These are phyloP conservation scores for Darevskia nairensis DNA, from an alignment of 2,797 vertebrate genomes.

Conservation along the genomic window DNA sequence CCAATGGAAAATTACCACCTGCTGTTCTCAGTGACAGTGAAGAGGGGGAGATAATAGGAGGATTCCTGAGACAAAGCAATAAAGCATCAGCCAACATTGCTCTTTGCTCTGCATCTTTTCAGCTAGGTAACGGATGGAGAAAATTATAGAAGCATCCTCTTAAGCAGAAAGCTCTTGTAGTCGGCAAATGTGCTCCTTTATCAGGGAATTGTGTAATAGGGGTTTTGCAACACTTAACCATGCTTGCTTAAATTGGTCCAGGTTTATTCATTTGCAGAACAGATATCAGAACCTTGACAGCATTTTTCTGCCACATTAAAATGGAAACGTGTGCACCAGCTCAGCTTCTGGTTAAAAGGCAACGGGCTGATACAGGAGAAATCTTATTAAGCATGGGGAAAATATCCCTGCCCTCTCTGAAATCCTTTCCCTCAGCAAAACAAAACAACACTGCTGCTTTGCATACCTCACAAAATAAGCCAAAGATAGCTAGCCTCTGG, in stretches of 20 bases:
- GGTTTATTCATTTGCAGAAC: constrained; percentile 45
- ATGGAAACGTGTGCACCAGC: constrained; percentile 28
- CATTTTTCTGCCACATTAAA: constrained; percentile 52
- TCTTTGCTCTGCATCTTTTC: constrained; percentile 67
- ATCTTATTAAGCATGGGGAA: constrained; percentile 6
- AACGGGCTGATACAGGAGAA: neutral
- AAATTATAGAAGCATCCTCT: constrained; percentile 65
- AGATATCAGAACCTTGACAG: constrained; percentile 21
- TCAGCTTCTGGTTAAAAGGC: constrained; percentile 29
- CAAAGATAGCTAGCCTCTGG: neutral
- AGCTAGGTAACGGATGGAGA: constrained; percentile 42
- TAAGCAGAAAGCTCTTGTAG: constrained; percentile 56
- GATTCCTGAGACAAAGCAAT: constrained; percentile 67
- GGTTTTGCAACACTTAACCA: constrained; percentile 51
- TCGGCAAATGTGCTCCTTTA: constrained; percentile 51
- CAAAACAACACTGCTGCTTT: neutral
- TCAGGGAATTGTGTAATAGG: constrained; percentile 11
- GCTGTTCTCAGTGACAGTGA: constrained; percentile 58
- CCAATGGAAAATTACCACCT: constrained; percentile 61
- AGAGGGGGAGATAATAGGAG: constrained; percentile 54
- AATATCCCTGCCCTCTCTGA: neutral
- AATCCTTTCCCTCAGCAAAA: neutral
- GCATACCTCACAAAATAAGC: neutral
- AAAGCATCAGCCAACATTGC: constrained; percentile 56
- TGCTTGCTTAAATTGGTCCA: constrained; percentile 18